Evolutionary conservation across 2,797 vertebrate genomes (phyloP), one percentile per base, ranked within the genome.

Genomic region (Synaphobranchus kaupii): DNA sequence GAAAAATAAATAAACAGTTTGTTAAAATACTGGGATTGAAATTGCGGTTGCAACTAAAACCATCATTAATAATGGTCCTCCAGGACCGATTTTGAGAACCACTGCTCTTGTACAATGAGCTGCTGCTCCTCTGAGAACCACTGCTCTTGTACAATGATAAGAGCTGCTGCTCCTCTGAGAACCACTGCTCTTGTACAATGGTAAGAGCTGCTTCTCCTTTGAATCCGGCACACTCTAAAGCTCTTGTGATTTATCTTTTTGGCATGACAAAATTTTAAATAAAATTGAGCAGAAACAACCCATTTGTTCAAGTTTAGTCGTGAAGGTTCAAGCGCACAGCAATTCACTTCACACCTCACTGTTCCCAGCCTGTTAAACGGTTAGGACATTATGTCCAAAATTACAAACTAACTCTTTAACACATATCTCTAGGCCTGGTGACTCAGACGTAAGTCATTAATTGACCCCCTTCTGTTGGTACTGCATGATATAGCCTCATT

Each of bases 401-500:
- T n/a, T n/a, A n/a, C n/a, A n/a, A n/a, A n/a, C n/a, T n/a, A n/a
- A n/a, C n/a, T n/a, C n/a, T n/a, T n/a, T n/a, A 25, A 13, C 78
- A 7, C 47, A 8, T n/a, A 50, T 48, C 6, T 81, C 22, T n/a
- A 25, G 22, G 78, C 44, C 17, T 50, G 44, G 76, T 48, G 76
- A 48, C 39, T 80, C 39, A 80, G 39, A 17, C 47, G 10, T 13
- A 25, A 25, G 20, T n/a, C 44, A 81, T 81, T 81, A 48, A 81
- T 48, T 48, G 7, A 81, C 6, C 47, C 47, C 47, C 44, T 81
- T 12, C 47, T 81, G 78, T 25, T 81, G 39, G 17, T 25, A 50
- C 47, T 48, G 78, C 47, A 81, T 81, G 25, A n/a, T 81, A n/a
- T 48, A 25, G 44, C 78, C 78, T 50, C 47, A 81, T 81, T 48